Conservation (phyloP, 1,140 invertebrate genomes). For the Cyphomyrmex costatus region DNA sequence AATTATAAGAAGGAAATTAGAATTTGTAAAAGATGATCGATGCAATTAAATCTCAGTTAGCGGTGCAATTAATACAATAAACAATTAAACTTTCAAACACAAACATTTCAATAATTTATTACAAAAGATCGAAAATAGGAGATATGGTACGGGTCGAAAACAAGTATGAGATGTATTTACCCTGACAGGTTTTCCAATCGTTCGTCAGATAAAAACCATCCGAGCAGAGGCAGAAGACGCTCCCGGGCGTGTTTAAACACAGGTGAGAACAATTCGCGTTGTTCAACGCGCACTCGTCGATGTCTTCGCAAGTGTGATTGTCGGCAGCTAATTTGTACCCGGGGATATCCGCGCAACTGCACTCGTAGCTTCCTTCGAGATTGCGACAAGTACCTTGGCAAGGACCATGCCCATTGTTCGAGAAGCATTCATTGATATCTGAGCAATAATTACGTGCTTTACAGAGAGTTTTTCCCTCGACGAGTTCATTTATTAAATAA, state of each 20-base stretch:
- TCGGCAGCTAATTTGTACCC: slow-evolving; percentile 89
- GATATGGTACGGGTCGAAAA: background rate
- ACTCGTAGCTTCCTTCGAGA: slow-evolving; percentile 88
- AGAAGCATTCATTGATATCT: slow-evolving; percentile 89
- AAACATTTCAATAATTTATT: background rate
- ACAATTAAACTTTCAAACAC: background rate
- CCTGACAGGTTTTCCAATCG: slow-evolving; percentile 87
- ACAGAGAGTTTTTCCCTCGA: background rate
- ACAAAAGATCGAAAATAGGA: background rate
- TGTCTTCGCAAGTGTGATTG: slow-evolving; percentile 88
- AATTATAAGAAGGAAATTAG: background rate
- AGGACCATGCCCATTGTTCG: slow-evolving; percentile 89
- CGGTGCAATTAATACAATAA: background rate
- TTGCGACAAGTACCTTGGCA: slow-evolving; percentile 91
- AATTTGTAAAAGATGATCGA: background rate
- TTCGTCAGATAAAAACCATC: slow-evolving; percentile 87
- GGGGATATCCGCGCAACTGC: slow-evolving; percentile 88
- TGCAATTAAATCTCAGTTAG: no score
- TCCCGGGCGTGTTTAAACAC: slow-evolving; percentile 89
- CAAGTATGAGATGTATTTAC: slow-evolving; percentile 72
- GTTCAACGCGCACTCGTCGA: slow-evolving; percentile 89
- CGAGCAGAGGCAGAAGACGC: slow-evolving; percentile 89
- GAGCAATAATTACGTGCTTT: background rate
- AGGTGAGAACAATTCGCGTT: slow-evolving; percentile 88
- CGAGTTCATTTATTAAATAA: slow-evolving; percentile 1